Percentiles rank a stretch among this genome's conserved stretches.
Evolutionary conservation across 2,888 invertebrate genomes (phyloP).

Genomic region (Drosophila mimetica): DNA sequence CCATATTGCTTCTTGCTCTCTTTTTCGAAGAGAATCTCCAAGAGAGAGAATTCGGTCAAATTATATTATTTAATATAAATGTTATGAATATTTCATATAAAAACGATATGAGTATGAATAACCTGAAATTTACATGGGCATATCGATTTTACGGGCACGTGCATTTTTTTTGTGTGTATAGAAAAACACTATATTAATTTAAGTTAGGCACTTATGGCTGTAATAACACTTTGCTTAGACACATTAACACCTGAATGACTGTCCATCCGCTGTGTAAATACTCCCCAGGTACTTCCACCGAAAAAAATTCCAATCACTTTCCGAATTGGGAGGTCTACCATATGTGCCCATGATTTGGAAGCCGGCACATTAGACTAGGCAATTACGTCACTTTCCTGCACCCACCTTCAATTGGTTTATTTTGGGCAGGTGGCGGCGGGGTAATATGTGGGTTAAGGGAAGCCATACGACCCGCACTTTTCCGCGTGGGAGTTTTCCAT

Average conservation of each 20-base stretch:
- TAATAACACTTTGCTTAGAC: not conserved
- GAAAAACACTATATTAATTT: too few species aligned
- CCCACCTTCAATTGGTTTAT: constrained; percentile 24
- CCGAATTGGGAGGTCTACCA: not conserved
- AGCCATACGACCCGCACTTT: constrained; percentile 15
- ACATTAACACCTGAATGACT: not conserved
- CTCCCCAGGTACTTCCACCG: not conserved
- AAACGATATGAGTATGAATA: too few species aligned
- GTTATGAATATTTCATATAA: too few species aligned
- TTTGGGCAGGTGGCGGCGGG: constrained; percentile 17
- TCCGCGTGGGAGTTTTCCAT: constrained; percentile 10
- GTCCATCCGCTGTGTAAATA: not conserved
- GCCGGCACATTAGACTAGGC: constrained; percentile 41
- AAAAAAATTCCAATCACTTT: constrained; percentile 20
- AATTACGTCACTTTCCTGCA: constrained; percentile 34
- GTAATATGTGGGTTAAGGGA: constrained; percentile 20
- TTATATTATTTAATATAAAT: too few species aligned
- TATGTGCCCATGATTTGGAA: constrained; percentile 16
- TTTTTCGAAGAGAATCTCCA: too few species aligned
- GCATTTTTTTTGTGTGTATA: too few species aligned
- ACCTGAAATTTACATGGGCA: too few species aligned
- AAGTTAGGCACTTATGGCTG: not conserved
- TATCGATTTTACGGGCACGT: too few species aligned
- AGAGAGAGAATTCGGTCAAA: too few species aligned
- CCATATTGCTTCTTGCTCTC: too few species aligned